A percentile compares a stretch with the other conserved stretches of the same genome.
Evolutionary conservation across 2,888 invertebrate species (phyloP).

Genomic region (Dorcus parallelipipedus): DNA sequence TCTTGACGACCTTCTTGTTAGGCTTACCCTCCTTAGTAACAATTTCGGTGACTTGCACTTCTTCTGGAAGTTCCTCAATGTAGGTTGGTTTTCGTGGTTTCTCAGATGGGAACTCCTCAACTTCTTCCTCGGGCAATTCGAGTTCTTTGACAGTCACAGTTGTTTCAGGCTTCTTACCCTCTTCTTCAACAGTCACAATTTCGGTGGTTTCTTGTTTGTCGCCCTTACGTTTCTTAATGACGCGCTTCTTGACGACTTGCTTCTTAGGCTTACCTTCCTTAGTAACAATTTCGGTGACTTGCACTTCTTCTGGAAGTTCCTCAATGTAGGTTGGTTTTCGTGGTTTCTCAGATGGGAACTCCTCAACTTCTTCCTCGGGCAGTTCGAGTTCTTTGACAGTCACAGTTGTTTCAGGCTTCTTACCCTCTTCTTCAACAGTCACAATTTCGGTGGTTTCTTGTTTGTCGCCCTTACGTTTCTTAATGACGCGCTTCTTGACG

Average conservation of each 20-base stretch:
- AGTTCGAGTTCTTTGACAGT: slow-evolving; percentile 42
- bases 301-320: slow-evolving; percentile 28
- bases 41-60: slow-evolving; percentile 28
- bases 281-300: slow-evolving; percentile 24
- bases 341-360: slow-evolving; percentile 11
- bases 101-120: slow-evolving; percentile 22
- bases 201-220: slow-evolving; percentile 31
- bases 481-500: slow-evolving; percentile 13
- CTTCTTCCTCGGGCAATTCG: slow-evolving; percentile 9
- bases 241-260: slow-evolving; percentile 30
- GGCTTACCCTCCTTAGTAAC: slow-evolving; percentile 29
- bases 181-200: slow-evolving; percentile 27
- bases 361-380: slow-evolving; percentile 40
- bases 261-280: slow-evolving; percentile 32
- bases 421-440: slow-evolving; percentile 50
- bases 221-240: slow-evolving; percentile 30
- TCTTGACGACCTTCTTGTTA: slow-evolving; percentile 36
- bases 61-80: slow-evolving; percentile 25
- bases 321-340: slow-evolving; percentile 14
- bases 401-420: slow-evolving; percentile 37
- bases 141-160: slow-evolving; percentile 25
- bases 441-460: slow-evolving; percentile 39
- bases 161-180: slow-evolving; percentile 25
- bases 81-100: slow-evolving; percentile 15
- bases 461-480: slow-evolving; percentile 27